These are phyloP conservation scores for Hypselothyrea guttata DNA, from an alignment of 2,888 invertebrate genomes.

Conservation along the genomic window DNA sequence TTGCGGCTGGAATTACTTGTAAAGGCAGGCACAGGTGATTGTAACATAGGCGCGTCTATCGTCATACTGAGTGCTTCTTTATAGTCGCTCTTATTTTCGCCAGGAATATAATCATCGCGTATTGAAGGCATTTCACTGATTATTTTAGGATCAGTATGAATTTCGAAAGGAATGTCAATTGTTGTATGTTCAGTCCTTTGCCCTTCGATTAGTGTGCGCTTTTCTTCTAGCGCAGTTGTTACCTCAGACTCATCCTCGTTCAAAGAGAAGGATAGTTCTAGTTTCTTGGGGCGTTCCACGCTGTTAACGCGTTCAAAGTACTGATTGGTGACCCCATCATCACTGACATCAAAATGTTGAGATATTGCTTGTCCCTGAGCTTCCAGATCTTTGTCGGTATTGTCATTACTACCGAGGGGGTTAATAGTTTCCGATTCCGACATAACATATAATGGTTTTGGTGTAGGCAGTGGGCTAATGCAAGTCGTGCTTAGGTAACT, in stretches of 20 bases:
- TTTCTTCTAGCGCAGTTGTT: slow-evolving; percentile 15
- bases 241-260: slow-evolving; percentile 64
- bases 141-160: neutral
- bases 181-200: slow-evolving; percentile 16
- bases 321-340: slow-evolving; percentile 81
- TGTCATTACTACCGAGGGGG: slow-evolving; percentile 26
- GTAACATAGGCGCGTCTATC: slow-evolving; percentile 44
- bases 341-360: slow-evolving; percentile 74
- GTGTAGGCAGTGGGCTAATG: slow-evolving; percentile 73
- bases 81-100: slow-evolving; percentile 68
- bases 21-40: slow-evolving; percentile 12
- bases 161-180: slow-evolving; percentile 4
- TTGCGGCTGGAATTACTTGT: slow-evolving; percentile 55
- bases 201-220: slow-evolving; percentile 32
- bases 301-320: slow-evolving; percentile 82
- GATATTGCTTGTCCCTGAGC: slow-evolving; percentile 21
- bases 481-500: slow-evolving; percentile 54
- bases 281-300: slow-evolving; percentile 79
- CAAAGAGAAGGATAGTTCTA: slow-evolving; percentile 79
- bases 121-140: neutral
- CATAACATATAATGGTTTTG: slow-evolving; percentile 51
- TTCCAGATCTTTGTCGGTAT: slow-evolving; percentile 18
- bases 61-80: slow-evolving; percentile 63
- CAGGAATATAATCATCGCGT: slow-evolving; percentile 68
- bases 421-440: slow-evolving; percentile 58